Percentiles rank a stretch among this genome's conserved stretches.
These are phyloP conservation scores for Papilio protenor DNA, from an alignment of 2,888 invertebrate species.

Conservation along the genomic window DNA sequence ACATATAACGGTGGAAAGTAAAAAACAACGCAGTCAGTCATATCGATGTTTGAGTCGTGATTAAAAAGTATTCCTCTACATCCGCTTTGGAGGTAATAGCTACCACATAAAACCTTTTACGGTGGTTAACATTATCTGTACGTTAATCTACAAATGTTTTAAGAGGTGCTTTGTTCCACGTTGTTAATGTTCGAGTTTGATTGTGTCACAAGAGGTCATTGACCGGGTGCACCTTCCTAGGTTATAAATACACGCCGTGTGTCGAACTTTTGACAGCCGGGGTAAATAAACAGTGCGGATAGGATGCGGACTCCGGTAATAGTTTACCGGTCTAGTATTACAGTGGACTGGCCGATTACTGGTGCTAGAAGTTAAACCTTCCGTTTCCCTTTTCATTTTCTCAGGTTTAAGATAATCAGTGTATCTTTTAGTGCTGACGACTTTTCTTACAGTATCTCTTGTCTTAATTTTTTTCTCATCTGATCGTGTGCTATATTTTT, in stretches of 20 bases:
- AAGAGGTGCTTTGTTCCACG: conserved; percentile 62
- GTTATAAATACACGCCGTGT: conserved; percentile 76
- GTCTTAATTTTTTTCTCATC: too few species aligned
- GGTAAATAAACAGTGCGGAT: conserved; percentile 73
- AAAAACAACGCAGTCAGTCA: neutral
- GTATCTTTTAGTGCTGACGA: too few species aligned
- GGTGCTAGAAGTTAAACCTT: neutral
- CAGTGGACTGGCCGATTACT: neutral
- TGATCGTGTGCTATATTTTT: too few species aligned
- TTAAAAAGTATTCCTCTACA: conserved; percentile 34
- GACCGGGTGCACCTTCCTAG: conserved; percentile 79
- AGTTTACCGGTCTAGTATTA: conserved; percentile 41
- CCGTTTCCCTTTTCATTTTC: neutral
- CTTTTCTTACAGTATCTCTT: too few species aligned
- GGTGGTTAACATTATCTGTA: conserved; percentile 52
- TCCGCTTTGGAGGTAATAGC: conserved; percentile 32
- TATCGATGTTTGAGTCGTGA: conserved; percentile 26
- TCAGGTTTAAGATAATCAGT: neutral
- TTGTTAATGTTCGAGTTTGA: conserved; percentile 60
- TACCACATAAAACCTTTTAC: conserved; percentile 63
- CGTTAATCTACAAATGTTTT: conserved; percentile 56
- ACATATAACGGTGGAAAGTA: neutral
- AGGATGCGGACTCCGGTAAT: conserved; percentile 56
- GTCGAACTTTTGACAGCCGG: conserved; percentile 80
- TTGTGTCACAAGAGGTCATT: conserved; percentile 73